These are phyloP conservation scores for Holocentrus rufus DNA, from an alignment of 2,797 vertebrate genomes.

Conservation along the genomic window DNA sequence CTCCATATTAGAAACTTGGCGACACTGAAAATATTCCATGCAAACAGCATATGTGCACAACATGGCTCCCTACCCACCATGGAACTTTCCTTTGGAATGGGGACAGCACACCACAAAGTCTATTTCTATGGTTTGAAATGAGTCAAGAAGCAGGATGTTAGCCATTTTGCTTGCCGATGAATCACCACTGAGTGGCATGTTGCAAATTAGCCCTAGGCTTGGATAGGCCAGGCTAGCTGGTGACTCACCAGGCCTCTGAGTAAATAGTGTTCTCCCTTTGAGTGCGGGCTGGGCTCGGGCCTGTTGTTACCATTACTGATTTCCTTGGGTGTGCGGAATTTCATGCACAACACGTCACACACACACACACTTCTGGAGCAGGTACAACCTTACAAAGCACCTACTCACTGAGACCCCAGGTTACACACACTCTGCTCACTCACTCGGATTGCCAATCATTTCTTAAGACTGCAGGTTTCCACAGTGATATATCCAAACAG, in stretches of 20 bases:
- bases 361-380: conserved; percentile 15
- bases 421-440: conserved; percentile 31
- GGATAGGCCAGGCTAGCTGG: conserved; percentile 35
- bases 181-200: conserved; percentile 58
- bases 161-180: conserved; percentile 74
- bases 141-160: conserved; percentile 70
- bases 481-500: conserved; percentile 48
- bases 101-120: conserved; percentile 41
- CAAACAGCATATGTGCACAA: conserved; percentile 7
- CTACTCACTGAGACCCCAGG: conserved; percentile 15
- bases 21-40: conserved; percentile 24
- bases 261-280: conserved; percentile 45
- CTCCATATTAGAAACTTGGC: conserved; percentile 26
- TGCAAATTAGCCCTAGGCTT: conserved; percentile 53
- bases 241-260: conserved; percentile 69
- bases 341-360: conserved; percentile 41
- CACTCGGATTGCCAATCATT: conserved; percentile 21
- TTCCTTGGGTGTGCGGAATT: conserved; percentile 21
- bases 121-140: conserved; percentile 41
- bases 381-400: conserved; percentile 15
- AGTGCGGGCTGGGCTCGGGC: conserved; percentile 36
- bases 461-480: conserved; percentile 52
- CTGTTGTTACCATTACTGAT: conserved; percentile 19
- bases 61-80: conserved; percentile 30
- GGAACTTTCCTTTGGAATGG: conserved; percentile 45